These are phyloP conservation scores for Mesaphorura yosii DNA, from an alignment of 1,140 invertebrate genomes.

Conservation along the genomic window DNA sequence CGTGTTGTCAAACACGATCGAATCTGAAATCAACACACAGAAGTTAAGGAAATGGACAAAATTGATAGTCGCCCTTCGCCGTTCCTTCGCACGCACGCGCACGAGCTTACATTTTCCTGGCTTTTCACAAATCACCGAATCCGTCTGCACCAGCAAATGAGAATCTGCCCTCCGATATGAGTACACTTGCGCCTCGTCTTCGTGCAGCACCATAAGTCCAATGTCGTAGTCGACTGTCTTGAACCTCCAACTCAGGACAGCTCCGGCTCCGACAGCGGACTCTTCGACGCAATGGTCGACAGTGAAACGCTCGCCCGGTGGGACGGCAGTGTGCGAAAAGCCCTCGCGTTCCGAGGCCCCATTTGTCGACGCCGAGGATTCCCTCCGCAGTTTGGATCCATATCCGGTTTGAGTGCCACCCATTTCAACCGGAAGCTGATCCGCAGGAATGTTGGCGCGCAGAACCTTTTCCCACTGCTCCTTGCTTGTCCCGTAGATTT, in stretches of 20 bases:
- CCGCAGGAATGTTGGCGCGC: not conserved
- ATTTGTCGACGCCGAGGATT: not conserved
- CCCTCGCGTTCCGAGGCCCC: not conserved
- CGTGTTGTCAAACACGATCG: not conserved
- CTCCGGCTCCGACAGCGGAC: not conserved
- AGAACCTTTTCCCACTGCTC: constrained; percentile 12
- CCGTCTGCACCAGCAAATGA: not conserved
- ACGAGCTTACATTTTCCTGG: not conserved
- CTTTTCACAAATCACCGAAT: not conserved
- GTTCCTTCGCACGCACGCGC: no score
- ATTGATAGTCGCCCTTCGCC: not conserved
- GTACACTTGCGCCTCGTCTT: not conserved
- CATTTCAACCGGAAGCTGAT: constrained; percentile 12
- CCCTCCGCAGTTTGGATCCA: not conserved
- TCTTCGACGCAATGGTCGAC: not conserved
- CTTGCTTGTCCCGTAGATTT: constrained; percentile 1
- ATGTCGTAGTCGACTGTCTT: constrained; percentile 75
- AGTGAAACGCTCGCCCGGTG: not conserved
- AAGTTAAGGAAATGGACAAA: not conserved
- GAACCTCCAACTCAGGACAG: constrained; percentile 75
- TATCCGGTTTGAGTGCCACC: constrained; percentile 9
- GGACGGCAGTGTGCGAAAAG: not conserved
- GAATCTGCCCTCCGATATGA: not conserved
- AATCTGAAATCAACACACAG: not conserved
- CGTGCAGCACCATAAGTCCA: constrained; percentile 48